Conservation (phyloP, 1,140 invertebrate genomes). For the Diploscapter pachys region DNA sequence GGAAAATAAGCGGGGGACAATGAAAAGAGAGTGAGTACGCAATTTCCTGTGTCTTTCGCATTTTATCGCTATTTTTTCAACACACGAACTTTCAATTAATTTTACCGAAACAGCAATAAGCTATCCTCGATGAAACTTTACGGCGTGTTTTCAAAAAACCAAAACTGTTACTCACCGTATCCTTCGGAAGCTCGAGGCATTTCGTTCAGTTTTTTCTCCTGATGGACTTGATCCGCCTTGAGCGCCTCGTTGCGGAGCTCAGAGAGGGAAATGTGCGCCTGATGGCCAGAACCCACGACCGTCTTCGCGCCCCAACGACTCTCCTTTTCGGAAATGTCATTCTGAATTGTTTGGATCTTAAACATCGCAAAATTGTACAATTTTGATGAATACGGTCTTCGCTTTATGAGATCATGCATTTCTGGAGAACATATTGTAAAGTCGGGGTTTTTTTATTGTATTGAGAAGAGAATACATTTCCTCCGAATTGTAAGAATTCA, state of each 20-base stretch:
- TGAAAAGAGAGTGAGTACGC: too few relatives aligned
- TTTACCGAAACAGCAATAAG: too few relatives aligned
- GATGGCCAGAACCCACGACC: slow-evolving; percentile 62
- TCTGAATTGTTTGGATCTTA: slow-evolving; percentile 44
- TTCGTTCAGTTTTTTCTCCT: slow-evolving; percentile 71
- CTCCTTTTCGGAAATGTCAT: slow-evolving; percentile 64
- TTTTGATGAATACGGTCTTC: background rate
- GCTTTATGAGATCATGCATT: background rate
- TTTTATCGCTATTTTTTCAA: too few relatives aligned
- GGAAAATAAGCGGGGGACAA: too few relatives aligned
- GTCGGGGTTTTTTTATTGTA: background rate
- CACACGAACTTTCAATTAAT: too few relatives aligned
- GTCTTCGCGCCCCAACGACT: slow-evolving; percentile 65
- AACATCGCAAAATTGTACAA: slow-evolving; percentile 23
- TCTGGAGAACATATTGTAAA: background rate
- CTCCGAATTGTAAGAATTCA: background rate
- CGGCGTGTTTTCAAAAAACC: too few relatives aligned
- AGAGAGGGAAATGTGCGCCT: slow-evolving; percentile 52
- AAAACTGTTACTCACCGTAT: slow-evolving; percentile 66
- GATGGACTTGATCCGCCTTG: slow-evolving; percentile 66
- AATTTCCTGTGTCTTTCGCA: too few relatives aligned
- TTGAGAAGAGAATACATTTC: background rate
- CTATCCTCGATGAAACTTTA: too few relatives aligned
- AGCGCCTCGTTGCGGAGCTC: slow-evolving; percentile 45
- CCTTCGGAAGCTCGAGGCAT: slow-evolving; percentile 74